Conservation (phyloP, 2,797 vertebrate species). For the Diplodus sargus region DNA sequence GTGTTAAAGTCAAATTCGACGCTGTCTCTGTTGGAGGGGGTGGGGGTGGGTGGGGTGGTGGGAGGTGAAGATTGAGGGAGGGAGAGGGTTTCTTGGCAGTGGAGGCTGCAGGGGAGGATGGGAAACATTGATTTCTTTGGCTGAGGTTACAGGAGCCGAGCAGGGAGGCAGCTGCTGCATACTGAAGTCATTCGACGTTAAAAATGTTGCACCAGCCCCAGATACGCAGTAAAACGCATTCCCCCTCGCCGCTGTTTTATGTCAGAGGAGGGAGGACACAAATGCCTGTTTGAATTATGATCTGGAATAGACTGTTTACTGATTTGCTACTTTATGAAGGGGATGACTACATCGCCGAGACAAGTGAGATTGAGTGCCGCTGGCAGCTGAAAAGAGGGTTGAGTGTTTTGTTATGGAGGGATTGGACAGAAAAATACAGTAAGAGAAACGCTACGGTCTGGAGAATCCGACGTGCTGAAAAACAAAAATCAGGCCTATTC, state of each 20-base stretch:
- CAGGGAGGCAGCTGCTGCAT: conserved; percentile 68
- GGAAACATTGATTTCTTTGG: conserved; percentile 77
- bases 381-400: conserved; percentile 53
- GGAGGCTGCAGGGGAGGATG: conserved; percentile 59
- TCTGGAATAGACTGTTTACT: conserved; percentile 68
- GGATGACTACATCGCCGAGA: conserved; percentile 56
- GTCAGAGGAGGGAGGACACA: conserved; percentile 64
- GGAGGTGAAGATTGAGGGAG: conserved; percentile 64
- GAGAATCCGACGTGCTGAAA: conserved; percentile 16
- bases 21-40: conserved; percentile 49
- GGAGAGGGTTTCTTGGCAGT: conserved; percentile 66
- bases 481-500: conserved; percentile 16
- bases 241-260: conserved; percentile 65
- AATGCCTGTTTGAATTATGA: conserved; percentile 74
- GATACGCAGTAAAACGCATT: conserved; percentile 61
- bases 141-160: conserved; percentile 63
- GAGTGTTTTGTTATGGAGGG: conserved; percentile 41
- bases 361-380: conserved; percentile 66
- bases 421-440: conserved; percentile 34
- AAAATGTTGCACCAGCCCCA: conserved; percentile 58
- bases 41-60: not conserved
- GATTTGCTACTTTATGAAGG: conserved; percentile 75
- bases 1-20: conserved; percentile 76
- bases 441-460: conserved; percentile 15
- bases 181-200: conserved; percentile 61